Percentiles rank a stretch among this genome's conserved stretches.
These are phyloP conservation scores for Holcopasites calliopsidis DNA, from an alignment of 1,140 invertebrate genomes.

Conservation along the genomic window DNA sequence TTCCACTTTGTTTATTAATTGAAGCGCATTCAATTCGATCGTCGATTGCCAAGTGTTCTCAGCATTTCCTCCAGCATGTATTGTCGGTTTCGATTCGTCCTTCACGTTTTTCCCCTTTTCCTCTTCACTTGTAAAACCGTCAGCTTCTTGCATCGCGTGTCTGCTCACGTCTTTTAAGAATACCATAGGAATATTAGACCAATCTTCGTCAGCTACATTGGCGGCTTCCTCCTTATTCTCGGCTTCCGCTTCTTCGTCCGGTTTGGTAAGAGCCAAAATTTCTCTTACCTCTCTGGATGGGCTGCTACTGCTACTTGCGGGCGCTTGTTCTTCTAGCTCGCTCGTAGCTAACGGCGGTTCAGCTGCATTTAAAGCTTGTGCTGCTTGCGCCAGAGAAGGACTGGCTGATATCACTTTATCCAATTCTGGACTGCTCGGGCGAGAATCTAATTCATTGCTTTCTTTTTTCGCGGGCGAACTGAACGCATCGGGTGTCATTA, in stretches of 20 bases:
- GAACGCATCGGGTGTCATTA: conserved; percentile 95
- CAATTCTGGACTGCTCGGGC: conserved; percentile 69
- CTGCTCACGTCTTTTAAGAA: conserved; percentile 73
- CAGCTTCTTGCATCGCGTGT: conserved; percentile 64
- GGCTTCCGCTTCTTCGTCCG: conserved; percentile 68
- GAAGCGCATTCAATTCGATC: conserved; percentile 59
- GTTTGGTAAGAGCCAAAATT: conserved; percentile 84
- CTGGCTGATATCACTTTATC: conserved; percentile 69
- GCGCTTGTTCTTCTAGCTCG: conserved; percentile 74
- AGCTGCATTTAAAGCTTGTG: conserved; percentile 65
- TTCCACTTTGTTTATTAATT: conserved; percentile 70
- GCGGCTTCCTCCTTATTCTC: conserved; percentile 62
- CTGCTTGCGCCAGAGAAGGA: conserved; percentile 70
- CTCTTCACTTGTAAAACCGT: conserved; percentile 59
- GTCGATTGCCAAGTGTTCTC: conserved; percentile 54
- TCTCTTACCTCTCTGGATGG: conserved; percentile 92
- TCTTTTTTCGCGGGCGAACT: conserved; percentile 83
- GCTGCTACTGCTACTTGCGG: conserved; percentile 87
- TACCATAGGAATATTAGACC: conserved; percentile 78
- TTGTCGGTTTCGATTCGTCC: conserved; percentile 54
- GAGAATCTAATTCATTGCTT: conserved; percentile 66
- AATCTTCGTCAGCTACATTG: conserved; percentile 64
- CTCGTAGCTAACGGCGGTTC: conserved; percentile 69
- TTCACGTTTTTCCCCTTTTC: conserved; percentile 53
- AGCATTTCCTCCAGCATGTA: conserved; percentile 28